Base-by-base conservation (phyloP, 2,113 vertebrate species). In the Archocentrus centrarchus region DNA sequence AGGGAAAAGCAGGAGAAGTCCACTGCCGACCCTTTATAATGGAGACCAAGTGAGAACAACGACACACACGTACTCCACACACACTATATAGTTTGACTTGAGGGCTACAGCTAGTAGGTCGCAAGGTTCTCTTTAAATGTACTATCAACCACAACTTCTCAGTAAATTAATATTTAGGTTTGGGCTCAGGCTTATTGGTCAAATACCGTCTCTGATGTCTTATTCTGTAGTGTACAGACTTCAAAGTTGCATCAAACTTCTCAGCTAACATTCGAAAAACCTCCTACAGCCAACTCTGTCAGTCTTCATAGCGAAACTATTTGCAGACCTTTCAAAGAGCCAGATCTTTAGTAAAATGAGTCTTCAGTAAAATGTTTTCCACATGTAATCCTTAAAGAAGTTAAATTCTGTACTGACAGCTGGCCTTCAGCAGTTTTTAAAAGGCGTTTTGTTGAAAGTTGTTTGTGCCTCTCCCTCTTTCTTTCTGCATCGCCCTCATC, bases 11-110 rank as follows among this genome's bases (percentile, higher is more conserved):
- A 94, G 96, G 80, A 96, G 95, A 87, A 97, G 93, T 89, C 97
- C 97, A 0, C 93, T 98, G 62, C 97, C 98, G 92, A 90, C 93
- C 4, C 94, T 98, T 1, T 96, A 97, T 2, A 96, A 97, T 55
- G 95, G 95, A 83, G 96, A 97, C 81, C 97, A 97, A 97, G 98
- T 98, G 93, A 95, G 81, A 61, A 59, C 61, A 62, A 18, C 47
- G 1, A 32, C 47, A 41, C 59, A 14, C 10, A 57, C 10, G 37
- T 32, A 6, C 60, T 37, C 32, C 22, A 1, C 8, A 53, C 41
- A 32, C 66, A 70, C 24, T 44, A 6, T 50, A 53, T 53, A 73
- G 27, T 73, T 18, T 73, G 66, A 53, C 44, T 18, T 70, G 15
- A 50, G 6, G 17, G 66, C 44, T 30, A 53, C 24, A 32, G 24